Evolutionary conservation across 1,140 invertebrate genomes (phyloP).

Genomic region (Eciton burchellii): DNA sequence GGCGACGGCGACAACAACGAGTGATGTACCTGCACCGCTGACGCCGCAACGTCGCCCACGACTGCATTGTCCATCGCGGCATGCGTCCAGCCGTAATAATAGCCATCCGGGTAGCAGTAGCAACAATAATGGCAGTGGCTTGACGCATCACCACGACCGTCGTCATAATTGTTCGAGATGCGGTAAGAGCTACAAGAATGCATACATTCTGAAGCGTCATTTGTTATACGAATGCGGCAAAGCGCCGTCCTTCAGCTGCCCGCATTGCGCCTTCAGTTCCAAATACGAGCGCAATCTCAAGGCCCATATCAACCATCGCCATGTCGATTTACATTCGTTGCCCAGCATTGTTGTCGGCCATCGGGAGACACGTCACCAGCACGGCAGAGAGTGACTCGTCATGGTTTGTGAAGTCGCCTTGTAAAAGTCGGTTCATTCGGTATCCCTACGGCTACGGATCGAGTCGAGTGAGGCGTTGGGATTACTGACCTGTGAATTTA

Average conservation of each 20-base stretch:
- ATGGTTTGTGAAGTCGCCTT: slow-evolving; percentile 24
- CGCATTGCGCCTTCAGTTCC: slow-evolving; percentile 85
- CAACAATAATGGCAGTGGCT: slow-evolving; percentile 62
- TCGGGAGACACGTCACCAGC: slow-evolving; percentile 62
- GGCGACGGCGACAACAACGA: slow-evolving; percentile 24
- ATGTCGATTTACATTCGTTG: slow-evolving; percentile 76
- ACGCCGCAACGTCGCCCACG: slow-evolving; percentile 81
- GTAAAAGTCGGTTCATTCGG: neutral
- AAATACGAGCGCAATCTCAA: slow-evolving; percentile 85
- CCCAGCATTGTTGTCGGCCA: slow-evolving; percentile 72
- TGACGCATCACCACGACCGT: slow-evolving; percentile 76
- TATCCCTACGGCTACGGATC: neutral
- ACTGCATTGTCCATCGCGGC: slow-evolving; percentile 80
- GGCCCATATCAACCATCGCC: slow-evolving; percentile 84
- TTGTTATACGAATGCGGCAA: slow-evolving; percentile 86
- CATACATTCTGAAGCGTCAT: slow-evolving; percentile 85
- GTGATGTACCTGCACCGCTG: slow-evolving; percentile 79
- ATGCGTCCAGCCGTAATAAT: slow-evolving; percentile 77
- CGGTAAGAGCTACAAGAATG: slow-evolving; percentile 85
- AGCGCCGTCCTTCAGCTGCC: slow-evolving; percentile 86
- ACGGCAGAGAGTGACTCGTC: slow-evolving; percentile 43
- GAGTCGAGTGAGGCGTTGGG: neutral
- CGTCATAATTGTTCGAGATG: slow-evolving; percentile 84
- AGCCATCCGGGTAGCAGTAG: slow-evolving; percentile 77
- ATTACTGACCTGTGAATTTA: neutral